Percentiles rank a stretch among this genome's conserved stretches.
Evolutionary conservation across 2,888 invertebrate species (phyloP).

Genomic region (Dinocampus coccinellae): DNA sequence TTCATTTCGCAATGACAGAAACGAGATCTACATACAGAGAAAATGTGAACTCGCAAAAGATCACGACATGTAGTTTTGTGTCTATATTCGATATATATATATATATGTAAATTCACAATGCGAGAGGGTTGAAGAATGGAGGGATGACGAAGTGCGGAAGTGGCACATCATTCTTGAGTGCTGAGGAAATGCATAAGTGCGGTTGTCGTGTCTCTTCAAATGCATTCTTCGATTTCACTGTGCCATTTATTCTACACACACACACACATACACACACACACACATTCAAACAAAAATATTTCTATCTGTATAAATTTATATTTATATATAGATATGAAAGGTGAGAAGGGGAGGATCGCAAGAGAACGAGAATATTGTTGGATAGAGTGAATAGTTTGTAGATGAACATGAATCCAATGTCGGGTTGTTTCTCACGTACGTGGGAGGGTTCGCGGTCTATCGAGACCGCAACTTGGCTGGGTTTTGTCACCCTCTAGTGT

Average conservation of each 20-base stretch:
- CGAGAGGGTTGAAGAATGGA: neutral
- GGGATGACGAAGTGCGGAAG: conserved; percentile 24
- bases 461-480: conserved; percentile 49
- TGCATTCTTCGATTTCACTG: conserved; percentile 50
- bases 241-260: too few species aligned
- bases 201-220: conserved; percentile 44
- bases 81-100: neutral
- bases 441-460: conserved; percentile 46
- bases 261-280: neutral
- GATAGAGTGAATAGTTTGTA: conserved; percentile 8
- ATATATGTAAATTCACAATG: neutral
- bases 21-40: neutral
- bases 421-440: conserved; percentile 52
- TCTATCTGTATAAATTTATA: neutral
- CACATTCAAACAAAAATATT: neutral
- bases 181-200: conserved; percentile 33
- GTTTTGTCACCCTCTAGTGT: conserved; percentile 46
- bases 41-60: conserved; percentile 16
- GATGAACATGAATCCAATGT: conserved; percentile 48
- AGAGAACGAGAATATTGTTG: conserved; percentile 38
- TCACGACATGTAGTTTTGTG: neutral
- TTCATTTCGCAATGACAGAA: neutral
- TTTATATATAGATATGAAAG: neutral
- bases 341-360: conserved; percentile 7
- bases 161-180: conserved; percentile 26